Evolutionary conservation across 2,888 invertebrate species (phyloP).

Genomic region (Pandemis cinnamomeana): DNA sequence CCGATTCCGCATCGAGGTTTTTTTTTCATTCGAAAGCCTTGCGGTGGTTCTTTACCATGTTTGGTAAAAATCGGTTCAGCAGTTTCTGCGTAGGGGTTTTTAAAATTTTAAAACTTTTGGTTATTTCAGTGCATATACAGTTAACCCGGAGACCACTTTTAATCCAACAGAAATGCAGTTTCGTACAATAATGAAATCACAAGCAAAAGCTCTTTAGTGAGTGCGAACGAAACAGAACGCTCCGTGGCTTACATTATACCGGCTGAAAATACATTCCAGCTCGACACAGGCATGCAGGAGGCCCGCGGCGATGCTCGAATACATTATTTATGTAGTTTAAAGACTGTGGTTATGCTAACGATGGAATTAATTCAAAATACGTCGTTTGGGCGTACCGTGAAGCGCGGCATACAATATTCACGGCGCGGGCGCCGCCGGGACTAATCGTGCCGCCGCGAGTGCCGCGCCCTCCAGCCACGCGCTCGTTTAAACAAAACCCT

Average conservation of each 20-base stretch:
- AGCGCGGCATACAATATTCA: slow-evolving; percentile 33
- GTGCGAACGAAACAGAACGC: neutral
- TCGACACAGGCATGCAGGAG: neutral
- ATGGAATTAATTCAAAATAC: slow-evolving; percentile 38
- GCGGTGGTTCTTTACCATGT: too few relatives aligned
- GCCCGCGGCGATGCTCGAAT: neutral
- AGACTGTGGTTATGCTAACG: slow-evolving; percentile 25
- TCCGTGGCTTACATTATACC: neutral
- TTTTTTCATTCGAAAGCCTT: too few relatives aligned
- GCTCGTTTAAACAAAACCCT: too few relatives aligned
- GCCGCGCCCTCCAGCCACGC: neutral
- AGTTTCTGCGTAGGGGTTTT: too few relatives aligned
- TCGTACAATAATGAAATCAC: too few relatives aligned
- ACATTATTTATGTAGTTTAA: slow-evolving; percentile 30
- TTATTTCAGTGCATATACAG: too few relatives aligned
- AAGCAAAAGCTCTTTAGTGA: neutral
- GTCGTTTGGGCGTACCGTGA: slow-evolving; percentile 23
- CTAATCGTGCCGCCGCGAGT: neutral
- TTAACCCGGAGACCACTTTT: too few relatives aligned
- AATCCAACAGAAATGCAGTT: too few relatives aligned
- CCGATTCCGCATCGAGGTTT: too few relatives aligned
- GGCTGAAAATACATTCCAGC: neutral
- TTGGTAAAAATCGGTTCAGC: too few relatives aligned
- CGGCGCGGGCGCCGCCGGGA: neutral
- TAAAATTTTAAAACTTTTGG: too few relatives aligned